A percentile compares a stretch with the other conserved stretches of the same genome.
Conservation (phyloP, 2,888 invertebrate genomes). For the Pandemis cinnamomeana region DNA sequence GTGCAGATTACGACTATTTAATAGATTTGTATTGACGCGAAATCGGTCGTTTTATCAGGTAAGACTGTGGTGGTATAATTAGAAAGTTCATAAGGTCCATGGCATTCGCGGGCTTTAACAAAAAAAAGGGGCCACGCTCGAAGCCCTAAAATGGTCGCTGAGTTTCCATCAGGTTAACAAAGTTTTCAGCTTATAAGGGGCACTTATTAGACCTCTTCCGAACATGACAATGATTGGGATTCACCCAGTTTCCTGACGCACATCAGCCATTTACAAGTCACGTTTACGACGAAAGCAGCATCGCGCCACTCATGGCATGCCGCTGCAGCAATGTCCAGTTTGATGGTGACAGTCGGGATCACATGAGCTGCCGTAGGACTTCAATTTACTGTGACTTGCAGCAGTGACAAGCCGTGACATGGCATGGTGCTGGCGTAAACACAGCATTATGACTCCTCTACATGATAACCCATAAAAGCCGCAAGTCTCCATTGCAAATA, state of each 20-base stretch:
- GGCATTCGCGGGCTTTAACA: slow-evolving; percentile 22
- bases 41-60: background rate
- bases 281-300: slow-evolving; percentile 21
- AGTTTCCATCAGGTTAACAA: background rate
- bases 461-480: slow-evolving; percentile 1
- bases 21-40: background rate
- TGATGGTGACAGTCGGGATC: background rate
- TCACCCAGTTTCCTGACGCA: slow-evolving; percentile 2
- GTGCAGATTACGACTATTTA: too few relatives aligned
- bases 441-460: background rate
- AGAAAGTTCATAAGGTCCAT: slow-evolving; percentile 5
- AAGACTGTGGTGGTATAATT: slow-evolving; percentile 17
- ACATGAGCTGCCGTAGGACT: background rate
- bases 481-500: background rate
- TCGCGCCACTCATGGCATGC: slow-evolving; percentile 9
- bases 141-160: background rate
- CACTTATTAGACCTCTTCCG: background rate
- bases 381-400: background rate
- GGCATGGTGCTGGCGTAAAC: slow-evolving; percentile 11
- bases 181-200: background rate
- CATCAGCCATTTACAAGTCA: background rate
- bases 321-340: background rate
- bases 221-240: background rate
- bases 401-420: background rate
- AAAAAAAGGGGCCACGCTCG: slow-evolving; percentile 23